A percentile compares a stretch with the other conserved stretches of the same genome.
phyloP scores from a whole-genome alignment of 2,113 vertebrate species.

The Serinus canaria region DNA sequence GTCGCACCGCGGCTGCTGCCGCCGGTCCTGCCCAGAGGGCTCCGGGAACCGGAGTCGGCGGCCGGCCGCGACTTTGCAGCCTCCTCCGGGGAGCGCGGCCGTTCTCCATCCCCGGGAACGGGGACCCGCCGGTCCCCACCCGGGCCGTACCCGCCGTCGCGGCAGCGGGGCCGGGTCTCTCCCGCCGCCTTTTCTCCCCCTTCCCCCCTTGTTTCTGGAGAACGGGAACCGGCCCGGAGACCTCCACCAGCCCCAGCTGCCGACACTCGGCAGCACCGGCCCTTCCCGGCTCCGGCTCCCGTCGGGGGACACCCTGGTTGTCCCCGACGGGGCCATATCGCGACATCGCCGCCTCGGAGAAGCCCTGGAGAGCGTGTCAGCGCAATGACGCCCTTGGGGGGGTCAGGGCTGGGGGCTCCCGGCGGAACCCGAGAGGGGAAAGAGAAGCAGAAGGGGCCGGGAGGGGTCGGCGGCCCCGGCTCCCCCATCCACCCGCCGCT shows the following conservation, averaged over 20 bases:
- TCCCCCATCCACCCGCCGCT: background rate
- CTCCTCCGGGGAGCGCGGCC: background rate
- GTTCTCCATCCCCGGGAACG: background rate
- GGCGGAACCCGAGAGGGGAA: background rate
- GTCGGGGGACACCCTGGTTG: background rate
- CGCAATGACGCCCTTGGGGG: background rate
- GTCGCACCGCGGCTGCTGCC: background rate
- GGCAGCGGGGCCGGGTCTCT: background rate
- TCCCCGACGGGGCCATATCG: background rate
- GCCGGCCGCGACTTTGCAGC: background rate
- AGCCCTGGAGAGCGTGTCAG: background rate
- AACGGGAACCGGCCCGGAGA: no score
- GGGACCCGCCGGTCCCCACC: background rate
- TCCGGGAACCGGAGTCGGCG: no score
- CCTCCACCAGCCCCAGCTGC: background rate
- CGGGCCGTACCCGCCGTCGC: background rate
- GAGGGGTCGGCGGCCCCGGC: background rate
- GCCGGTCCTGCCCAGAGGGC: background rate
- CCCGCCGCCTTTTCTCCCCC: background rate
- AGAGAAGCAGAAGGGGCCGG: background rate
- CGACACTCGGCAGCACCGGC: background rate
- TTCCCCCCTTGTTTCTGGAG: background rate
- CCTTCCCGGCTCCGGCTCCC: background rate
- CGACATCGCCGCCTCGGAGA: background rate
- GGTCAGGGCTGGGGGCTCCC: background rate